Conservation (phyloP, 2,888 invertebrate genomes). For the Zelleria hepariella region DNA sequence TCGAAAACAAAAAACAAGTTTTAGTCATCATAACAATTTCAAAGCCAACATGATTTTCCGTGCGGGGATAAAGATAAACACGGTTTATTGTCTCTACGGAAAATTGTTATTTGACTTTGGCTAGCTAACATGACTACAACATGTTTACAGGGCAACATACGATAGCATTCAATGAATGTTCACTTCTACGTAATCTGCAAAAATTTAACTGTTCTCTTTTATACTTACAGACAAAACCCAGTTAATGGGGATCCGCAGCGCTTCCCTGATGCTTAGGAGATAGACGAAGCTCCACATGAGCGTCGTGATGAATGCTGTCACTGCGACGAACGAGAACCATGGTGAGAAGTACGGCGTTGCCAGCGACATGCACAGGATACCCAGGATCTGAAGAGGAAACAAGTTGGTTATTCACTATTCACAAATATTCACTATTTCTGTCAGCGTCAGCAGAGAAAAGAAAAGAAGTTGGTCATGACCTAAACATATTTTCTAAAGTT, state of each 20-base stretch:
- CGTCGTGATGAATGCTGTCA: conserved; percentile 85
- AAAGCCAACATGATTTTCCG: too few relatives aligned
- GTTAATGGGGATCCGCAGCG: conserved; percentile 83
- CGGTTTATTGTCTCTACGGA: too few relatives aligned
- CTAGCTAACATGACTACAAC: too few relatives aligned
- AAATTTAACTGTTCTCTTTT: not conserved
- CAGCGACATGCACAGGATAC: conserved; percentile 87
- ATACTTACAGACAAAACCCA: conserved; percentile 85
- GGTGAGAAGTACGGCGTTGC: conserved; percentile 80
- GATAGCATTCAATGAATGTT: too few relatives aligned
- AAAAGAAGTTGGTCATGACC: not conserved
- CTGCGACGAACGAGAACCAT: conserved; percentile 89
- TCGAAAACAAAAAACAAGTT: not conserved
- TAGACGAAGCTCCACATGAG: conserved; percentile 86
- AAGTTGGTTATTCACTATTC: not conserved
- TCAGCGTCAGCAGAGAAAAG: not conserved
- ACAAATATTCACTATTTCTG: too few relatives aligned
- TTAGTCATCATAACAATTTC: not conserved
- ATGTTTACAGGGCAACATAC: too few relatives aligned
- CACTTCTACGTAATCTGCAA: too few relatives aligned
- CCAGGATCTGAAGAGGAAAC: conserved; percentile 76
- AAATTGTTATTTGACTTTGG: too few relatives aligned
- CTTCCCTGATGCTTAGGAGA: conserved; percentile 84
- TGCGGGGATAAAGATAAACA: too few relatives aligned
- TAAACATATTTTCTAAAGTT: too few relatives aligned